These are phyloP conservation scores for Anoplius nigerrimus DNA, from an alignment of 2,888 invertebrate species.

Conservation along the genomic window DNA sequence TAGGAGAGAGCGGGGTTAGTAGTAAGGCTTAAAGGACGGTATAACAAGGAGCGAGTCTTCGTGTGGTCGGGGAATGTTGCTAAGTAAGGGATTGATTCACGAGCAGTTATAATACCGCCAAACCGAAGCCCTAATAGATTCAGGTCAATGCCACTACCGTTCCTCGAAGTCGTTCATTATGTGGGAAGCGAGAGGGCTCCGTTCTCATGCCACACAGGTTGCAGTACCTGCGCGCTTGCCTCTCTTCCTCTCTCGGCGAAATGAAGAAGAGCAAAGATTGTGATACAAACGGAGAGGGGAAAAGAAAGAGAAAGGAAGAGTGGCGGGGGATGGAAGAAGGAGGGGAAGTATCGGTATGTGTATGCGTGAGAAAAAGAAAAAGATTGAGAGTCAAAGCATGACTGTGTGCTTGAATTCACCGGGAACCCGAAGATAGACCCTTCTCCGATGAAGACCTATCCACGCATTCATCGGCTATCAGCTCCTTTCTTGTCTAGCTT, in stretches of 20 bases:
- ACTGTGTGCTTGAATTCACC: constrained; percentile 32
- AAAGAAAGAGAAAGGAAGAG: no score
- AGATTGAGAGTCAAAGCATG: no score
- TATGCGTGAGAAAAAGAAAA: no score
- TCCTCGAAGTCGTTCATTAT: constrained; percentile 61
- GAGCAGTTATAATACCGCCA: constrained; percentile 60
- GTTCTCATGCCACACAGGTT: constrained; percentile 61
- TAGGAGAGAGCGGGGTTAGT: background rate
- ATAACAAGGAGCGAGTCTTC: constrained; percentile 47
- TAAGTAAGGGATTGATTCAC: constrained; percentile 63
- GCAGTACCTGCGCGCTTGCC: constrained; percentile 48
- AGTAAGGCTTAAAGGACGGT: constrained; percentile 6
- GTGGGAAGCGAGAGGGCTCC: constrained; percentile 56
- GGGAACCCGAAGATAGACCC: constrained; percentile 39
- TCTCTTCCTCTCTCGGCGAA: constrained; percentile 3
- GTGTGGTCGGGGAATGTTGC: constrained; percentile 53
- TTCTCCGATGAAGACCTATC: constrained; percentile 32
- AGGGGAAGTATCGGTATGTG: constrained; percentile 11
- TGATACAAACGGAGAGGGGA: no score
- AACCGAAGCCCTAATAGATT: constrained; percentile 62
- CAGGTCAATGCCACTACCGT: constrained; percentile 63
- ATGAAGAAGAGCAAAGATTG: background rate
- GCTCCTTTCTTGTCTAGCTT: constrained; percentile 16
- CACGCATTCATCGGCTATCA: constrained; percentile 20
- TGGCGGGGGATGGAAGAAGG: background rate